phyloP scores from a whole-genome alignment of 1,140 invertebrate species.

The Pogonognathellus flavescens region DNA sequence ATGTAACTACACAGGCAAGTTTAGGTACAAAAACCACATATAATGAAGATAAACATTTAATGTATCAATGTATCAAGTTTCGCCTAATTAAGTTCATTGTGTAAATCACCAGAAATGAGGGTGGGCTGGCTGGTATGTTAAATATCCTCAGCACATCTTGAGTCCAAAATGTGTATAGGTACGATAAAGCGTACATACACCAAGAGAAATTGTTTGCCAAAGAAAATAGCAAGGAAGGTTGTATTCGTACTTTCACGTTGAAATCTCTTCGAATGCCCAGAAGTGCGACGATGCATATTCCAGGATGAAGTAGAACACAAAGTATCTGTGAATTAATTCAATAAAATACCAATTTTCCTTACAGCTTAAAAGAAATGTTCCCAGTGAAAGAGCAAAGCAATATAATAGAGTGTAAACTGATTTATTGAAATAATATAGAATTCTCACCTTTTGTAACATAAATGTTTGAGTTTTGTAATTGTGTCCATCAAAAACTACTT shows the following conservation, averaged over 20 bases:
- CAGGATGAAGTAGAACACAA: background rate
- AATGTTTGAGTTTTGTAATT: background rate
- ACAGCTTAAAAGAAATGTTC: too few relatives aligned
- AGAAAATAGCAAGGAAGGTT: conserved; percentile 6
- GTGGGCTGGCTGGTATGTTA: background rate
- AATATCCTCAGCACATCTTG: background rate
- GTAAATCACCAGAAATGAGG: background rate
- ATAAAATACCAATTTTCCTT: too few relatives aligned
- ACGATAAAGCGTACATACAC: background rate
- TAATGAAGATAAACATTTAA: too few relatives aligned
- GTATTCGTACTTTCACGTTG: background rate
- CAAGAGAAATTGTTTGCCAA: conserved; percentile 15
- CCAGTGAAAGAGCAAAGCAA: too few relatives aligned
- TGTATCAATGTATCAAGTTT: too few relatives aligned
- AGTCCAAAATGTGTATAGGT: conserved; percentile 13
- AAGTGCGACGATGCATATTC: background rate
- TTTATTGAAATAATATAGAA: background rate
- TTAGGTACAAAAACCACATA: too few relatives aligned
- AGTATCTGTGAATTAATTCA: conserved; percentile 9
- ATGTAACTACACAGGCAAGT: too few relatives aligned
- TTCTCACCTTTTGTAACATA: background rate
- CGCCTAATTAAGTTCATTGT: too few relatives aligned
- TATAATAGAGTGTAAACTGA: too few relatives aligned
- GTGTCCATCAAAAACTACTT: background rate
- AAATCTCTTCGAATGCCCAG: conserved; percentile 4